phyloP scores from a whole-genome alignment of 2,888 invertebrate species.

The Molorchus minor region DNA sequence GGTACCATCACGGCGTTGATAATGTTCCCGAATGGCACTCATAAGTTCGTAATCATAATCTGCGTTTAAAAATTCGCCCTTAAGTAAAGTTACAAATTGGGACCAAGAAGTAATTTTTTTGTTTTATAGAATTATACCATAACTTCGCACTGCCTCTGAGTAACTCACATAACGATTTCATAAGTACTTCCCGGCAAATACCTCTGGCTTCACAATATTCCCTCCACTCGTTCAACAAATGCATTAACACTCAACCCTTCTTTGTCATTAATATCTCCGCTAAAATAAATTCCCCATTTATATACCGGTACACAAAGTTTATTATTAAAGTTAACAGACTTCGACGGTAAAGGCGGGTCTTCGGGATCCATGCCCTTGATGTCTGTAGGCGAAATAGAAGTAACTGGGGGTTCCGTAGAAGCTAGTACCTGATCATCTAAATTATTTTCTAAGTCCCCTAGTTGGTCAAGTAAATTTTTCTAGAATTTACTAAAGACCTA shows the following conservation, averaged over 20 bases:
- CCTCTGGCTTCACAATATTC: slow-evolving; percentile 33
- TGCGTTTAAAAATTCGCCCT: slow-evolving; percentile 26
- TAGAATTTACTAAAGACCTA: not conserved
- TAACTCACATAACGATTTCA: slow-evolving; percentile 31
- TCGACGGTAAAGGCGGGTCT: too few relatives aligned
- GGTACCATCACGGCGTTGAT: too few relatives aligned
- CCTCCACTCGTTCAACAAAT: slow-evolving; percentile 32
- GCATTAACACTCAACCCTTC: slow-evolving; percentile 19
- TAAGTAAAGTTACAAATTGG: slow-evolving; percentile 4
- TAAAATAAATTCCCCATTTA: slow-evolving; percentile 1
- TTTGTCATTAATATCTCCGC: slow-evolving; percentile 1
- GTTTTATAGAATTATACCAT: slow-evolving; percentile 24
- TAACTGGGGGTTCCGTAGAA: too few relatives aligned
- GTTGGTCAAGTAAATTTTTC: not conserved
- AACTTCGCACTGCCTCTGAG: slow-evolving; percentile 30
- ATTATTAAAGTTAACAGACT: not conserved
- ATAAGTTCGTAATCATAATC: slow-evolving; percentile 28
- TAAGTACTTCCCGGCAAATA: slow-evolving; percentile 29
- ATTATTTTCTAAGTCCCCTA: not conserved
- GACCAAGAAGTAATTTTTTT: slow-evolving; percentile 8
- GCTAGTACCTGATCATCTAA: not conserved
- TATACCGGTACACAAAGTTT: slow-evolving; percentile 7
- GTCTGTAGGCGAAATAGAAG: too few relatives aligned
- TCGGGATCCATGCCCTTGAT: too few relatives aligned
- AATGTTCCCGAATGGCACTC: too few relatives aligned